phyloP scores from a whole-genome alignment of 2,113 vertebrate species.

The Paradoxurus hermaphroditus region DNA sequence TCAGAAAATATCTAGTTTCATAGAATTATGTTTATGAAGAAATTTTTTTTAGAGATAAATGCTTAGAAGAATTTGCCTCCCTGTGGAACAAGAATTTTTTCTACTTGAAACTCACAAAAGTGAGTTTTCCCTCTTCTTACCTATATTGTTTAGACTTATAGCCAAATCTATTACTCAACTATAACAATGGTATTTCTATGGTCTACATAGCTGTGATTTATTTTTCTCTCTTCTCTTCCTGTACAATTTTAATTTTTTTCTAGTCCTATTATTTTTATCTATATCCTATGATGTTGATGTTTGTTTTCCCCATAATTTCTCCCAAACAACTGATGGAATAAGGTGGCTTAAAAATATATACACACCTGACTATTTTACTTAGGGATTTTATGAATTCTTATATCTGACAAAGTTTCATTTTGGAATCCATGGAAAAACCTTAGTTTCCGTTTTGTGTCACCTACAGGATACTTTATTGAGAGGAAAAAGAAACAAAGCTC shows the following conservation, averaged over 20 bases:
- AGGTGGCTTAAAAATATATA: background rate
- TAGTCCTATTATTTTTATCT: background rate
- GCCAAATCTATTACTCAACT: background rate
- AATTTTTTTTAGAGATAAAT: conserved; percentile 23
- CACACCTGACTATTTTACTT: background rate
- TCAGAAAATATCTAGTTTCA: background rate
- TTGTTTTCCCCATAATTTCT: background rate
- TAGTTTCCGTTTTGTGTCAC: background rate
- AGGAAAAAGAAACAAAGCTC: conserved; percentile 99
- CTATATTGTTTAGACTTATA: background rate
- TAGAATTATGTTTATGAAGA: background rate
- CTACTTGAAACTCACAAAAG: background rate
- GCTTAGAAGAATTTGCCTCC: background rate
- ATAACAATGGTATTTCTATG: background rate
- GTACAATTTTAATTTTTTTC: background rate
- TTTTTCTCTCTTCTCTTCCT: conserved; percentile 3
- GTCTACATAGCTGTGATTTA: background rate
- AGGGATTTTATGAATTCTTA: background rate
- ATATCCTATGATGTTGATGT: background rate
- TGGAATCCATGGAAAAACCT: background rate
- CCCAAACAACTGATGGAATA: background rate
- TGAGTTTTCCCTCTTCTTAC: background rate
- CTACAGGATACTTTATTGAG: conserved; percentile 95
- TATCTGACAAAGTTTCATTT: background rate
- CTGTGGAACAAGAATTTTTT: background rate